These are phyloP conservation scores for Epirrhoe tristata DNA, from an alignment of 2,888 invertebrate species.

Conservation along the genomic window DNA sequence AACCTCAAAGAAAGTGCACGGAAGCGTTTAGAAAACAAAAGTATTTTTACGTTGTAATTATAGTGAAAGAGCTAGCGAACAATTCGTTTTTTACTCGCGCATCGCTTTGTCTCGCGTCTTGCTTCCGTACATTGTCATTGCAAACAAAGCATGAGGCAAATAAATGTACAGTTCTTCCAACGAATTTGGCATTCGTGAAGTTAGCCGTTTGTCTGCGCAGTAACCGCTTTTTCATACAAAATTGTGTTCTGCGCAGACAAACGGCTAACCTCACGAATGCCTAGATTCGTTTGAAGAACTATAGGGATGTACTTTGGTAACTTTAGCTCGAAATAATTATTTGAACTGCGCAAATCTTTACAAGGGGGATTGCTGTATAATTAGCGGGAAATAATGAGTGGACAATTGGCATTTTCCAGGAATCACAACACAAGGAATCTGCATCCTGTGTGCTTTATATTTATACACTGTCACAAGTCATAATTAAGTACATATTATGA, in stretches of 20 bases:
- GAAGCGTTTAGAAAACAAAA: constrained; percentile 79
- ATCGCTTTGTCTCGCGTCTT: constrained; percentile 50
- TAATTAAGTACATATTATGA: neutral
- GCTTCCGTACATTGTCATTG: constrained; percentile 76
- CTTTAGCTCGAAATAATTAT: neutral
- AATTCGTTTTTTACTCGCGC: constrained; percentile 64
- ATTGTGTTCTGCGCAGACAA: no score
- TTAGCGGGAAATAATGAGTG: neutral
- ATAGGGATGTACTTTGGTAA: neutral
- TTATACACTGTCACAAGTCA: neutral
- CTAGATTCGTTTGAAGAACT: neutral
- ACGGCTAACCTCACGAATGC: no score
- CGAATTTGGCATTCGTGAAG: no score
- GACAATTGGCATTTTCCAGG: neutral
- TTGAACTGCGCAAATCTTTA: neutral
- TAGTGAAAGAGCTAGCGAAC: constrained; percentile 70
- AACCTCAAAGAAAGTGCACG: constrained; percentile 63
- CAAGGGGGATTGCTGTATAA: neutral
- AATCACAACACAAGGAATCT: neutral
- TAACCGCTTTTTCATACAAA: no score
- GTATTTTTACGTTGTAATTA: constrained; percentile 72
- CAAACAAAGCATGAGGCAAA: constrained; percentile 41
- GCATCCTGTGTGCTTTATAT: neutral
- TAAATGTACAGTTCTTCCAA: no score
- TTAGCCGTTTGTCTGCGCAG: no score